phyloP scores from a whole-genome alignment of 1,140 invertebrate genomes.

The Palaemon carinicauda region DNA sequence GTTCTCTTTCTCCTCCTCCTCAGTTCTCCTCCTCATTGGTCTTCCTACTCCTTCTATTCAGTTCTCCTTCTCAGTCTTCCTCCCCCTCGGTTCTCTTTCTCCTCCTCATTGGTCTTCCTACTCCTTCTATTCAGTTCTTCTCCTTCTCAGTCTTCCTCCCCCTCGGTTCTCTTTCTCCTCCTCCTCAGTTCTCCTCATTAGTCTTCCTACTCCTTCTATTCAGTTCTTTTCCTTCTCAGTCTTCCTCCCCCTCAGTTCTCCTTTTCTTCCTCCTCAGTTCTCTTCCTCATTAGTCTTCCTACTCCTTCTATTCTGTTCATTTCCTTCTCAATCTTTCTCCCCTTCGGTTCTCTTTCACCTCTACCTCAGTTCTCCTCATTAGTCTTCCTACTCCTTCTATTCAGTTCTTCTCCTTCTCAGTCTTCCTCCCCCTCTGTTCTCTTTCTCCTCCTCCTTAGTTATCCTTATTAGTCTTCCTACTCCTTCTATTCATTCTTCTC shows the following conservation, averaged over 20 bases:
- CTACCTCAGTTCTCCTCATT: background rate
- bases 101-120: too few species aligned
- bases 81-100: background rate
- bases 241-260: background rate
- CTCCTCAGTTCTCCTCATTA: too few species aligned
- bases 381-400: background rate
- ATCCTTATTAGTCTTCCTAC: too few species aligned
- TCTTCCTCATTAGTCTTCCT: too few species aligned
- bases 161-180: too few species aligned
- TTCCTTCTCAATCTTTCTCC: too few species aligned
- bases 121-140: background rate
- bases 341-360: background rate
- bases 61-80: background rate
- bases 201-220: too few species aligned
- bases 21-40: background rate
- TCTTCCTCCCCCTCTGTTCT: too few species aligned
- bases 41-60: background rate
- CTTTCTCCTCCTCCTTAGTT: background rate
- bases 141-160: too few species aligned
- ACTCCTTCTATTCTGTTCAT: background rate
- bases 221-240: too few species aligned
- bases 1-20: too few species aligned
- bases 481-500: too few species aligned
- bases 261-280: background rate
- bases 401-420: background rate